phyloP scores from a whole-genome alignment of 2,888 invertebrate genomes.

The Endotricha flammealis region DNA sequence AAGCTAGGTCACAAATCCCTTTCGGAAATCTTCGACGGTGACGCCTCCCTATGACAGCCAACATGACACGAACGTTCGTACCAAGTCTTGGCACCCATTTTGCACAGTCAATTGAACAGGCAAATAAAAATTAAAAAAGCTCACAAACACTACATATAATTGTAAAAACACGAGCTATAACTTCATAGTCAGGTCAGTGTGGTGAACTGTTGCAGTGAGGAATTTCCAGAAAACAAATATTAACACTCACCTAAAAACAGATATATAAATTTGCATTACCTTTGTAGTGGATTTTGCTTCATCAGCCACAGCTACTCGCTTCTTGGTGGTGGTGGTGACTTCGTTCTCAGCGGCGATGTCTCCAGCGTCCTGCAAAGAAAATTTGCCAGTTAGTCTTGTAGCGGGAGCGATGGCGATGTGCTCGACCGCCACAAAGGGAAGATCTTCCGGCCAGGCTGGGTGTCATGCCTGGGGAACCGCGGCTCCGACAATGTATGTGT shows the following conservation, averaged over 20 bases:
- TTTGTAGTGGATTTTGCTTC: slow-evolving; percentile 54
- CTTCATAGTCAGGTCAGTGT: slow-evolving; percentile 3
- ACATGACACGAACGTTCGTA: not conserved
- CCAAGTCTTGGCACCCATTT: slow-evolving; percentile 3
- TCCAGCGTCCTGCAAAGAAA: slow-evolving; percentile 49
- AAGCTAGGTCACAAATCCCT: slow-evolving; percentile 39
- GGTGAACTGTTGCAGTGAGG: slow-evolving; percentile 1
- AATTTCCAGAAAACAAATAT: not conserved
- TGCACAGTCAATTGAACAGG: slow-evolving; percentile 8
- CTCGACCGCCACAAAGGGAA: no score
- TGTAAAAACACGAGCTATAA: slow-evolving; percentile 18
- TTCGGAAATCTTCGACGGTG: no score
- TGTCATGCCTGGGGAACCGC: no score
- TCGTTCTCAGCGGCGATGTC: slow-evolving; percentile 60
- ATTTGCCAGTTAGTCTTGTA: slow-evolving; percentile 6
- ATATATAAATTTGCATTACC: slow-evolving; percentile 35
- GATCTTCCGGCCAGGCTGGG: no score
- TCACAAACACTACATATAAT: slow-evolving; percentile 29
- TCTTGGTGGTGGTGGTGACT: slow-evolving; percentile 61
- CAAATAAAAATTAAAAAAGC: slow-evolving; percentile 37
- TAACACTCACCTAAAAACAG: not conserved
- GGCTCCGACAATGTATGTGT: no score
- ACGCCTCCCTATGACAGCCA: not conserved
- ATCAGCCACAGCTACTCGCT: slow-evolving; percentile 55
- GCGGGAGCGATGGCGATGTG: no score